Conservation (phyloP, 1,140 invertebrate species). For the Liolophura sinensis region DNA sequence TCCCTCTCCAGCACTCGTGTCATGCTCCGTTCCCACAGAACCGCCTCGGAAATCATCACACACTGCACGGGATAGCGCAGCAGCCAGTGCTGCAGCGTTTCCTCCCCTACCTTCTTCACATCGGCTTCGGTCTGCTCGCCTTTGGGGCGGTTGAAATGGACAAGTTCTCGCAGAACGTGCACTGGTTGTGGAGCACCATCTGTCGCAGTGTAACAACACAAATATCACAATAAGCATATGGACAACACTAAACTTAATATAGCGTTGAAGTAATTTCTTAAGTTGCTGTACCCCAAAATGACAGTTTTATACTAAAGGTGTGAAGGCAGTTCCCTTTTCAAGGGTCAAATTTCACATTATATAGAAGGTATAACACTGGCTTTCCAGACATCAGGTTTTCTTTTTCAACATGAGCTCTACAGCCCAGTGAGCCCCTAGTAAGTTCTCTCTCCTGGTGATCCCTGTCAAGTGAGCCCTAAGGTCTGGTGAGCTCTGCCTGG, state of each 20-base stretch:
- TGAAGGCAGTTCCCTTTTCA: too few species aligned
- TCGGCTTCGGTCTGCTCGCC: conserved; percentile 20
- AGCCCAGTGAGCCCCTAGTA: too few species aligned
- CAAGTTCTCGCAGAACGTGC: conserved; percentile 46
- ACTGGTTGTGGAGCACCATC: conserved; percentile 40
- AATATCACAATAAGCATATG: neutral
- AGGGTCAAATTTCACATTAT: too few species aligned
- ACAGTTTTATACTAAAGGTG: too few species aligned
- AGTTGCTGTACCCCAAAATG: too few species aligned
- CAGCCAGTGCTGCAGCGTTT: conserved; percentile 49
- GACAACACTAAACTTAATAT: neutral
- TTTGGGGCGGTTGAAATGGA: conserved; percentile 17
- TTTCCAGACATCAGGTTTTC: too few species aligned
- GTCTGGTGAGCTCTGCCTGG: too few species aligned
- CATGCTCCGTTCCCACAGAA: conserved; percentile 48
- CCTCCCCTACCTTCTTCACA: conserved; percentile 29
- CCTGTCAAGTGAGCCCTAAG: too few species aligned
- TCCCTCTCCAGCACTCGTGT: conserved; percentile 34
- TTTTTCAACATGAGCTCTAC: too few species aligned
- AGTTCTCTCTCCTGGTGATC: too few species aligned
- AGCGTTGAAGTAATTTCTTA: neutral
- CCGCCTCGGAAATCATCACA: conserved; percentile 46
- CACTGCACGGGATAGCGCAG: conserved; percentile 51
- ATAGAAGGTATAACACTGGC: too few species aligned
- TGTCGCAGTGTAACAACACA: neutral